Evolutionary conservation across 1,140 invertebrate genomes (phyloP).

Genomic region (Tribolium castaneum): DNA sequence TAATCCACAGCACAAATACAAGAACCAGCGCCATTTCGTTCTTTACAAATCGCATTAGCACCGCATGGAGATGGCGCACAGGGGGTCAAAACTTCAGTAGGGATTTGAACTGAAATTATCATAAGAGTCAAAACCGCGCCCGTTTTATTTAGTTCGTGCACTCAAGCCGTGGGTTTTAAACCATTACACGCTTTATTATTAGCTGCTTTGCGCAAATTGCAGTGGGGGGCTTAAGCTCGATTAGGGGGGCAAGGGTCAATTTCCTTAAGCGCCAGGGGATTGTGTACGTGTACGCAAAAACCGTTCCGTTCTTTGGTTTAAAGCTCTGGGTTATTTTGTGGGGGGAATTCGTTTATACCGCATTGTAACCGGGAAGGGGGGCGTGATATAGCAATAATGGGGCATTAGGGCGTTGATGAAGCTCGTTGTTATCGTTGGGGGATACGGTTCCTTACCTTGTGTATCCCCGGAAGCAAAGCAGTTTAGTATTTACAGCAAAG

Average conservation of each 20-base stretch:
- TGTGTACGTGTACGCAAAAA: constrained; percentile 19
- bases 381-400: constrained; percentile 32
- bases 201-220: constrained; percentile 32
- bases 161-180: constrained; percentile 6
- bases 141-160: not conserved
- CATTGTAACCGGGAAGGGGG: constrained; percentile 32
- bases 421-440: constrained; percentile 61
- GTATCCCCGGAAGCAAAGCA: constrained; percentile 64
- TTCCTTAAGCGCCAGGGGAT: constrained; percentile 33
- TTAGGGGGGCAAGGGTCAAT: constrained; percentile 9
- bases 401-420: constrained; percentile 62
- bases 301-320: constrained; percentile 36
- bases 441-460: constrained; percentile 60
- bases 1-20: constrained; percentile 83
- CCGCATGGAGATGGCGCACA: constrained; percentile 86
- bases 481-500: constrained; percentile 72
- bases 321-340: constrained; percentile 16
- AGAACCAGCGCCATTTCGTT: constrained; percentile 79
- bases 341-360: constrained; percentile 9
- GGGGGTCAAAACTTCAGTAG: constrained; percentile 71
- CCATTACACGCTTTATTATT: constrained; percentile 36
- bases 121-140: not conserved
- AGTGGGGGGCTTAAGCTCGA: constrained; percentile 37
- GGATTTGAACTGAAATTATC: constrained; percentile 41
- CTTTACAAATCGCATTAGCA: constrained; percentile 81